These are phyloP conservation scores for Crossoptilon crossoptilon DNA, from an alignment of 2,797 vertebrate species.

Conservation along the genomic window DNA sequence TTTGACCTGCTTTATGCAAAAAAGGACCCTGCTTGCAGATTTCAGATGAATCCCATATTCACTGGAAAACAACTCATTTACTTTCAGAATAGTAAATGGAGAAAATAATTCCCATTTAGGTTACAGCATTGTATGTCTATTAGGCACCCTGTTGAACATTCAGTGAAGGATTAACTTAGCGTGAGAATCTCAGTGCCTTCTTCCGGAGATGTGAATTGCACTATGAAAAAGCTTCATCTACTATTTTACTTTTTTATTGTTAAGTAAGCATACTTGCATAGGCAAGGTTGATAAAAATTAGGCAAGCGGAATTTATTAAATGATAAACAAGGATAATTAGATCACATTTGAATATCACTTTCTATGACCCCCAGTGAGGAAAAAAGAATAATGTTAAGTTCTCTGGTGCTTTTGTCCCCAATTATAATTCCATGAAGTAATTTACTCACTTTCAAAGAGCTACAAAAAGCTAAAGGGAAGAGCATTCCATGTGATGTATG, in stretches of 20 bases:
- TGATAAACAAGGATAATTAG: neutral
- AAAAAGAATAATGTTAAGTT: neutral
- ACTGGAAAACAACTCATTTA: constrained; percentile 37
- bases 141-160: constrained; percentile 9
- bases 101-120: constrained; percentile 33
- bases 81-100: constrained; percentile 25
- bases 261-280: neutral
- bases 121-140: neutral
- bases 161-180: neutral
- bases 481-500: neutral
- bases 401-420: neutral
- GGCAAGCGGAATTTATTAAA: neutral
- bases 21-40: neutral
- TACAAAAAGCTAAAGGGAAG: constrained; percentile 19
- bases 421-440: neutral
- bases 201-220: neutral
- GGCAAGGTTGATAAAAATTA: neutral
- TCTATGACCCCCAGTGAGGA: neutral
- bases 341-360: constrained; percentile 3
- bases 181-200: neutral
- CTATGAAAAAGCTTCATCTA: neutral
- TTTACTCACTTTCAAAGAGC: neutral
- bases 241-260: neutral
- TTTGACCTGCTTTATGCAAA: constrained; percentile 14
- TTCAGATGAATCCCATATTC: constrained; percentile 3